Evolutionary conservation across 2,797 vertebrate species (phyloP).

Genomic region (Rhynchonycteris naso): DNA sequence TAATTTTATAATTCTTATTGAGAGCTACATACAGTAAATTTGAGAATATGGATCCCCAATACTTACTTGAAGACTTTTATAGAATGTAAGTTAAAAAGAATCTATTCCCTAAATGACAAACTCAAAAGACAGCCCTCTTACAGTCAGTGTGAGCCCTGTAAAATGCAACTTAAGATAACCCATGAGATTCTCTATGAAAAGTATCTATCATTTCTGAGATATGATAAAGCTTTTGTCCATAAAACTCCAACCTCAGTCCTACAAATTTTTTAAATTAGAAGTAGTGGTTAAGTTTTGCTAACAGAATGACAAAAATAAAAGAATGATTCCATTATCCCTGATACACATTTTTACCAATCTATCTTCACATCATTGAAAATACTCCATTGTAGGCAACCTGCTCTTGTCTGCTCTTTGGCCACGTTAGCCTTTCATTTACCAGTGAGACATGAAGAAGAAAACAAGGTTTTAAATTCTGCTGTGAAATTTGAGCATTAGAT

Average conservation of each 20-base stretch:
- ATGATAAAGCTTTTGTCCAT: neutral
- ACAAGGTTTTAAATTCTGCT: neutral
- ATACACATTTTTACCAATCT: neutral
- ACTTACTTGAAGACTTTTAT: neutral
- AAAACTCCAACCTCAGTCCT: neutral
- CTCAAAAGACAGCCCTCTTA: neutral
- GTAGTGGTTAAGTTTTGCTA: neutral
- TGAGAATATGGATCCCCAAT: neutral
- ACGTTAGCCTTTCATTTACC: neutral
- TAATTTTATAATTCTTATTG: neutral
- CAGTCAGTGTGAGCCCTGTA: neutral
- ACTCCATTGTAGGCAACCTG: neutral
- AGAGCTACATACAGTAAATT: neutral
- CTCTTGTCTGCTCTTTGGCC: neutral
- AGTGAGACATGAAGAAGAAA: neutral
- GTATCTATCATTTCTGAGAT: neutral
- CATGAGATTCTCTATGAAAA: neutral
- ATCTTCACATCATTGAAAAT: neutral
- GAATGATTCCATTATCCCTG: neutral
- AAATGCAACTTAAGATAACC: neutral
- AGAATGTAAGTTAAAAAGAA: conserved; percentile 10
- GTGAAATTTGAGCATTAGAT: neutral
- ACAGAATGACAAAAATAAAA: neutral
- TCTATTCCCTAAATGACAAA: neutral
- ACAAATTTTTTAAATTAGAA: neutral